Evolutionary conservation across 2,797 vertebrate species (phyloP), one percentile per base, ranked within the genome.

Genomic region (Danio jaintianensis): DNA sequence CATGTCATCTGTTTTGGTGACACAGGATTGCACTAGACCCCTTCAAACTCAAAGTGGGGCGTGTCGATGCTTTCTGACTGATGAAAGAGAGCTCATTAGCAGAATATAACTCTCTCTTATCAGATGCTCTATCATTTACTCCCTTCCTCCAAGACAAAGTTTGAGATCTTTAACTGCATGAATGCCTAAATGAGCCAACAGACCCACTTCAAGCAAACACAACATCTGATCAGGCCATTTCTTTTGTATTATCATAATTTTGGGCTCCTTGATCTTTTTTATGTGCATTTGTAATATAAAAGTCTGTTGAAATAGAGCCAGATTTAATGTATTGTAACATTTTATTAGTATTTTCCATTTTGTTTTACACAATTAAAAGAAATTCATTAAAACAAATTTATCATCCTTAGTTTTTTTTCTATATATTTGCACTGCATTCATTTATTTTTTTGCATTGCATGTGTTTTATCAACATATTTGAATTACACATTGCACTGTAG

Each of bases 21-120:
- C 69, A 72, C 69, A 72, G 18, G 10, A 61, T 13, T 59, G 55
- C 42, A 59, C 4, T 36, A 74, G 72, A 52, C 11, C 72, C 6
- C 64, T 62, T 74, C 29, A 62, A 62, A 75, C 72, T 52, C 13
- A 40, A 50, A 16, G 61, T 15, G 8, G 73, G 59, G 45, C 52
- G 59, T 52, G 73, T 38, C 50, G 73, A 22, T 4, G 36, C 40
- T 56, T 66, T 43, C 61, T n/a, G 20, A 10, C 75, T 67, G 62
- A 59, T 56, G 63, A 78, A 68, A 68, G 42, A 68, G 52, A 63
- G 22, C 20, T 59, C 40, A 68, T 68, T 62, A 40, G 50, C 38
- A 36, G 62, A 77, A 36, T 4, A 63, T 64, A 20, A 45, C 36
- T 53, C 36, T 22, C 13, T 42, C 9, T 43, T 56, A 77, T 78